Evolutionary conservation across 2,888 invertebrate species (phyloP).

Genomic region (Uloborus plumipes): DNA sequence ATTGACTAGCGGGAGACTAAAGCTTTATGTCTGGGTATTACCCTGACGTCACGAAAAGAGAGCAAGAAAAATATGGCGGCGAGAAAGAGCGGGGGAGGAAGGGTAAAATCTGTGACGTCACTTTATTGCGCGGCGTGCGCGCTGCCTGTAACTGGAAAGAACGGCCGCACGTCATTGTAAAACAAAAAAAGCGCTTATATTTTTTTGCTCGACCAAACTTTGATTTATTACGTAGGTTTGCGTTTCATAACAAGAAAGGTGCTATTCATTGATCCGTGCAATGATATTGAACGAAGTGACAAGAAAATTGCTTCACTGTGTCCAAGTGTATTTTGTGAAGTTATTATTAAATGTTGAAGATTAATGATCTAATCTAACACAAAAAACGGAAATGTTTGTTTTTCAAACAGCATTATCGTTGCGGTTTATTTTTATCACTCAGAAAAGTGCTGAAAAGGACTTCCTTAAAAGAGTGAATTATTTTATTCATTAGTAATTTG

Average conservation of each 20-base stretch:
- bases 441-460: too few relatives aligned
- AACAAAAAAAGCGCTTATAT: not conserved
- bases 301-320: not conserved
- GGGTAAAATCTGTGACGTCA: not conserved
- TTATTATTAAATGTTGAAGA: too few relatives aligned
- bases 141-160: conserved; percentile 1
- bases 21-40: too few relatives aligned
- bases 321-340: not conserved
- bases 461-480: too few relatives aligned
- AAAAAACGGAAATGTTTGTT: too few relatives aligned
- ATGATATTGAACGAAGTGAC: conserved; percentile 5
- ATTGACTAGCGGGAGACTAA: too few relatives aligned
- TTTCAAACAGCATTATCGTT: too few relatives aligned
- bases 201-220: conserved; percentile 37
- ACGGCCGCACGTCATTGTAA: conserved; percentile 4
- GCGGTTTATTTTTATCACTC: too few relatives aligned
- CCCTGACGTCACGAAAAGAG: too few relatives aligned
- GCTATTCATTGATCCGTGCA: not conserved
- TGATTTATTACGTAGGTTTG: conserved; percentile 32
- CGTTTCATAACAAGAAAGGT: conserved; percentile 13
- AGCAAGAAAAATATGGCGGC: conserved; percentile 11
- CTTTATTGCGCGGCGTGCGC: not conserved
- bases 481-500: too few relatives aligned
- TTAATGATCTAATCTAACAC: too few relatives aligned
- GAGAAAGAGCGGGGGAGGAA: conserved; percentile 12